A percentile compares a stretch with the other conserved stretches of the same genome.
These are phyloP conservation scores for Ormyrus labotus DNA, from an alignment of 2,888 invertebrate genomes.

Conservation along the genomic window DNA sequence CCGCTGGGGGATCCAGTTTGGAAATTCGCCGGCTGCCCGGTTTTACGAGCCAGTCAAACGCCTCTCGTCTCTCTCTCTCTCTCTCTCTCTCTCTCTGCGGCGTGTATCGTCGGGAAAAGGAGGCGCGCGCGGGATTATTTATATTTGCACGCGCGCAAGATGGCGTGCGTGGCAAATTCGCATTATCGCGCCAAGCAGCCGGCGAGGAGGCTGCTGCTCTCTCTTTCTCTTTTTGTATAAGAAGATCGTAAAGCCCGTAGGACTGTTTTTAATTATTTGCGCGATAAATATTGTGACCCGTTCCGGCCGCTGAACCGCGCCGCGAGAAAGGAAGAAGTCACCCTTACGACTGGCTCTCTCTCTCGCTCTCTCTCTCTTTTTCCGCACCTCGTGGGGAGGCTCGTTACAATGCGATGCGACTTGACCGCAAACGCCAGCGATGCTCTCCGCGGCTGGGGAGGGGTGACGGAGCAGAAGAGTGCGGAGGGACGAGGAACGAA, in stretches of 20 bases:
- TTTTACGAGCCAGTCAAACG: too few species aligned
- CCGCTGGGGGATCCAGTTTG: constrained; percentile 57
- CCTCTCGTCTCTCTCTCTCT: too few species aligned
- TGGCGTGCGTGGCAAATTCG: constrained; percentile 64
- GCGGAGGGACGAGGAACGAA: constrained; percentile 46
- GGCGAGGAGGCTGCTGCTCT: neutral
- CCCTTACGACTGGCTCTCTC: constrained; percentile 43
- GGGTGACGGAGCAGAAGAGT: constrained; percentile 20
- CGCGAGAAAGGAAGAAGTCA: constrained; percentile 53
- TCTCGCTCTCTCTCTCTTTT: neutral
- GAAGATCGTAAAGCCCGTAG: constrained; percentile 30
- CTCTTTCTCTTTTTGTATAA: too few species aligned
- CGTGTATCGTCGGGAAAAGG: too few species aligned
- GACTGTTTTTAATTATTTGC: constrained; percentile 66
- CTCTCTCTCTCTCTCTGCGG: too few species aligned
- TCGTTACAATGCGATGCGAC: constrained; percentile 45
- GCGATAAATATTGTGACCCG: constrained; percentile 69
- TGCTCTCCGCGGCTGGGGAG: neutral
- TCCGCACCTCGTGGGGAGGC: neutral
- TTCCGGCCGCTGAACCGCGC: constrained; percentile 41
- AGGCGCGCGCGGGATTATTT: constrained; percentile 5
- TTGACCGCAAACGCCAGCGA: constrained; percentile 53
- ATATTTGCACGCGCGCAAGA: constrained; percentile 47
- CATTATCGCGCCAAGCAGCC: constrained; percentile 59
- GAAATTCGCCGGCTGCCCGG: constrained; percentile 15